Evolutionary conservation across 2,888 invertebrate genomes (phyloP).

Genomic region (Drosophila kokeensis): DNA sequence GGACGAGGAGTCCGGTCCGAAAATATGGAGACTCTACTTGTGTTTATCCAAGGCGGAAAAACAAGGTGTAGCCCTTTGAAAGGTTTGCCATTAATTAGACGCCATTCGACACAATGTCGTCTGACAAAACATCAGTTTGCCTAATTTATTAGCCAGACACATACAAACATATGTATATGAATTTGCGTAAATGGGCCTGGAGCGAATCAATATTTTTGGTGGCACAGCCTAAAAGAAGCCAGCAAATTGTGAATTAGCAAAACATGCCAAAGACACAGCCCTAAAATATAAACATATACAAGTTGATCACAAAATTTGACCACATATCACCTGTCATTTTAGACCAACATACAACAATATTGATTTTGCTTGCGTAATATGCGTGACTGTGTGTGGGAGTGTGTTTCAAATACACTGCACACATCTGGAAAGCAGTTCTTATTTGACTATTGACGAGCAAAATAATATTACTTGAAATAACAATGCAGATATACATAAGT

Average conservation of each 20-base stretch:
- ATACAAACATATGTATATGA: background rate
- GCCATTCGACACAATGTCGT: slow-evolving; percentile 53
- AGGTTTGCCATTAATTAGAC: slow-evolving; percentile 79
- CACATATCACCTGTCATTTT: slow-evolving; percentile 38
- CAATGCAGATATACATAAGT: no score
- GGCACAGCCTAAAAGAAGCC: slow-evolving; percentile 14
- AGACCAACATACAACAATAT: slow-evolving; percentile 41
- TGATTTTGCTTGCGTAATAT: slow-evolving; percentile 47
- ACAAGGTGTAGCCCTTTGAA: slow-evolving; percentile 77
- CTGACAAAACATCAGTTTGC: slow-evolving; percentile 76
- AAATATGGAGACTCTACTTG: slow-evolving; percentile 34
- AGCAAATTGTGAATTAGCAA: slow-evolving; percentile 42
- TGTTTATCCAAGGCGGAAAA: slow-evolving; percentile 43
- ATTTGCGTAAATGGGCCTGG: background rate
- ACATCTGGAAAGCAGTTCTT: slow-evolving; percentile 1
- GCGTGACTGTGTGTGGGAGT: background rate
- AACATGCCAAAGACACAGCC: slow-evolving; percentile 20
- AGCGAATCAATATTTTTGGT: slow-evolving; percentile 47
- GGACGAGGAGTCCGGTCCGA: slow-evolving; percentile 8
- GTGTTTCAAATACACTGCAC: slow-evolving; percentile 20
- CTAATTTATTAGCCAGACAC: slow-evolving; percentile 68
- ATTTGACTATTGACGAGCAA: background rate
- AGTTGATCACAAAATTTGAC: slow-evolving; percentile 11
- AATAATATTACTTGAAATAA: no score
- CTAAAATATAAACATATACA: background rate